Evolutionary conservation across 2,113 vertebrate species (phyloP), one percentile per base, ranked within the genome.

Genomic region (Colossoma macropomum): DNA sequence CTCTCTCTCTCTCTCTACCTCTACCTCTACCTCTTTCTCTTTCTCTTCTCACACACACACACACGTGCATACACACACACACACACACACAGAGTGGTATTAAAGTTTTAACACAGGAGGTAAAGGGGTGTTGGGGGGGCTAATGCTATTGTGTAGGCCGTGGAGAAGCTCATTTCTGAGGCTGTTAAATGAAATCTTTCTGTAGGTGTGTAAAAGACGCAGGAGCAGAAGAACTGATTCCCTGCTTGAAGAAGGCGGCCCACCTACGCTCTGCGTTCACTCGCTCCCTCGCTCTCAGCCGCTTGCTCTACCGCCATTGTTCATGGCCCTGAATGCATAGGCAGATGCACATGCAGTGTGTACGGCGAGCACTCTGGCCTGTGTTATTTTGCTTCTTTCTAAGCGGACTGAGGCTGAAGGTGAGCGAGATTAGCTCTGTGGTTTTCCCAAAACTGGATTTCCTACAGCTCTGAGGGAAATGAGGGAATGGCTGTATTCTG

Each of bases 171-270:
- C 27, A 71, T 83, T 88, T 86, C 75, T 76, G 65, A 74, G 80
- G 84, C 71, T 86, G 77, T 88, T 81, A 86, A 90, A 88, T 87
- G 82, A 86, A 90, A 79, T 74, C 79, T 88, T 88, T 84, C 81
- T 84, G 70, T 84, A 79, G 86, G 70, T 82, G 85, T 84, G 77
- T 92, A 86, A 91, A 92, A 92, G 89, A 92, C 91, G 89, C 86
- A 92, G 87, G 54, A 91, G 81, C 52, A 60, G 77, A 80, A 84
- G 78, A 87, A 69, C 65, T 74, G 60, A 86, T 87, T 73, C 60
- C 38, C 83, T 21, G 79, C 79, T 90, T 82, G 73, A 66, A 82
- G 79, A 86, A 84, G 86, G 79, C 85, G 85, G 76, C 75, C 89
- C 88, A 81, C 88, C 86, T 84, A 92, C 89, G 84, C 87, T 86